Conservation (phyloP, 2,888 invertebrate species). For the Sthenelais limicola region DNA sequence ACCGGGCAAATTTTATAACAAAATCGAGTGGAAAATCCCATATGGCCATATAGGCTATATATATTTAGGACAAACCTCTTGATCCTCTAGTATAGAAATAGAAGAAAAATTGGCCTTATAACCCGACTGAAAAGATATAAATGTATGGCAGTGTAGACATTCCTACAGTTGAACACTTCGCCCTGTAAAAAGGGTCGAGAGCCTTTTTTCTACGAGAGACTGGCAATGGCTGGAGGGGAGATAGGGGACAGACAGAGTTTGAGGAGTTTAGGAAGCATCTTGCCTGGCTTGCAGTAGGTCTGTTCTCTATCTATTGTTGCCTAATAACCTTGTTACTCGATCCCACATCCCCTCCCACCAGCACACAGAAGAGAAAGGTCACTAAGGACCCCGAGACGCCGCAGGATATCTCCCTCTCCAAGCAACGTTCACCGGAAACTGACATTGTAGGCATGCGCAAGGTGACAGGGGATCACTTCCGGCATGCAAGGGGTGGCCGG, state of each 20-base stretch:
- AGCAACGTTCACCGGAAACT: slow-evolving; percentile 3
- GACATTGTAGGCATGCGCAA: slow-evolving; percentile 22
- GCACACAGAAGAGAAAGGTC: slow-evolving; percentile 11
- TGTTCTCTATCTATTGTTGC: slow-evolving; percentile 8
- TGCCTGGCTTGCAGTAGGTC: not conserved
- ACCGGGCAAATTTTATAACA: too few species aligned
- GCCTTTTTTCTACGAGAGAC: too few species aligned
- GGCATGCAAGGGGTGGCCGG: not conserved
- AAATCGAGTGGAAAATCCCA: too few species aligned
- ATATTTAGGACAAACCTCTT: too few species aligned
- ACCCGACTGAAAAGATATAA: too few species aligned
- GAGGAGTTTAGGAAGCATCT: too few species aligned
- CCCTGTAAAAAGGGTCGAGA: too few species aligned
- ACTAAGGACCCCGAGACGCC: not conserved
- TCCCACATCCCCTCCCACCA: slow-evolving; percentile 1
- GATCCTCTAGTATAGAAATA: too few species aligned
- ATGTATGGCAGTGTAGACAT: too few species aligned
- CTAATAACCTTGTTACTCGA: slow-evolving; percentile 31
- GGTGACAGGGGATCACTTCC: slow-evolving; percentile 32
- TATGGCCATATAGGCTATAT: too few species aligned
- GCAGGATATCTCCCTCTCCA: not conserved
- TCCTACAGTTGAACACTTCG: too few species aligned
- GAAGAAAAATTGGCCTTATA: too few species aligned
- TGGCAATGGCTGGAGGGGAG: not conserved
- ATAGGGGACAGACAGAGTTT: not conserved